Evolutionary conservation across 2,888 invertebrate species (phyloP).

Genomic region (Neuroscelio doddi): DNA sequence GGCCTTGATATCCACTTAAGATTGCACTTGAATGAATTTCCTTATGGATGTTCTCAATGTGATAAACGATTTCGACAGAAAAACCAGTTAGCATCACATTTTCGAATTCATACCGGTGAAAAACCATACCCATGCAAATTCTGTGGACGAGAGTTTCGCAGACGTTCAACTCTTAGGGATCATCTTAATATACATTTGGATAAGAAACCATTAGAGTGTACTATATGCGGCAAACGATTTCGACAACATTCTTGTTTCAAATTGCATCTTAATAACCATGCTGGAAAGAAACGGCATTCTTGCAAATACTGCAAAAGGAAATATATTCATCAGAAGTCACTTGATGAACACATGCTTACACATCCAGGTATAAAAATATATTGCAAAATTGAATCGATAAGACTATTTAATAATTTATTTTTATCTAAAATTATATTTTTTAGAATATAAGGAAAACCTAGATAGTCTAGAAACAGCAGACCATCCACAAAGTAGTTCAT

Average conservation of each 20-base stretch:
- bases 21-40: background rate
- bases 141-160: conserved; percentile 49
- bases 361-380: background rate
- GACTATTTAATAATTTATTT: background rate
- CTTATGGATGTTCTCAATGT: background rate
- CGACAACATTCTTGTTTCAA: background rate
- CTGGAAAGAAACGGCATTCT: background rate
- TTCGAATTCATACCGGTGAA: conserved; percentile 59
- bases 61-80: background rate
- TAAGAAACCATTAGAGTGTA: background rate
- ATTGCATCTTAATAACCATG: background rate
- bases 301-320: background rate
- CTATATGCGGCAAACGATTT: background rate
- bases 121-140: conserved; percentile 66
- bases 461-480: background rate
- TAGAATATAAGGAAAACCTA: background rate
- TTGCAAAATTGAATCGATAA: background rate
- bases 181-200: background rate
- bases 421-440: too few species aligned
- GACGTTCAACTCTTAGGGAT: background rate
- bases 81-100: background rate
- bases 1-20: background rate
- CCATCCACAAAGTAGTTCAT: too few species aligned
- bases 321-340: background rate
- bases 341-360: background rate